Evolutionary conservation across 2,797 vertebrate genomes (phyloP), one percentile per base, ranked within the genome.

Genomic region (Cuculus canorus): DNA sequence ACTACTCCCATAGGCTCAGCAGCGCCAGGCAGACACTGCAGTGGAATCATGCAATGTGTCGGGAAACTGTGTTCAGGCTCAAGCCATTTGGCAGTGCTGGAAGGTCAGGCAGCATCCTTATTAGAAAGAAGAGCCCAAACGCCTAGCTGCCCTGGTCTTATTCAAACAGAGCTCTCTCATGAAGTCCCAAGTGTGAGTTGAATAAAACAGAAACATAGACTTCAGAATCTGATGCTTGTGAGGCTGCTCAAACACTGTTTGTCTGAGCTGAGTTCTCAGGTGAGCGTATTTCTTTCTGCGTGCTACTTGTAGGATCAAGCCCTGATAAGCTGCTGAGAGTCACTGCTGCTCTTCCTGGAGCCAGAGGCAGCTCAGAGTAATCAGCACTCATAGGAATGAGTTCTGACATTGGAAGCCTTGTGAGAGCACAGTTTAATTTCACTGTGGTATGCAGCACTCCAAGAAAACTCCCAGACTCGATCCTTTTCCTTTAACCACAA

Each of bases 381-480:
- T 94, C 86, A 63, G 52, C 45, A 87, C 2, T 0, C 48, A 23
- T 25, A 92, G 92, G 71, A 94, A 80, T 92, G 43, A 82, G 59
- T 43, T 92, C 82, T 90, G 86, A 79, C 48, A 19, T 73, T 53
- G 72, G 72, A 93, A 95, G 53, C 70, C 33, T 60, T n/a, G 69
- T 95, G 75, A 84, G 39, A 92, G 57, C 19, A 15, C 14, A 19
- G 11, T 91, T 94, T 92, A 93, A 88, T 95, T 95, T 94, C 76
- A 35, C 63, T 80, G 52, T 71, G 89, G 92, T 76, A 94, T 91
- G 91, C 79, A 84, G 94, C 93, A 92, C 83, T 95, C 95, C 94
- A 96, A 96, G 96, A 96, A 96, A 96, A 93, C 94, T 96, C 96
- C 82, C 95, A 86, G 91, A 83, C 90, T 96, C 22, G 2, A 68